Evolutionary conservation across 2,797 vertebrate species (phyloP).

Genomic region (Centroberyx gerrardi): DNA sequence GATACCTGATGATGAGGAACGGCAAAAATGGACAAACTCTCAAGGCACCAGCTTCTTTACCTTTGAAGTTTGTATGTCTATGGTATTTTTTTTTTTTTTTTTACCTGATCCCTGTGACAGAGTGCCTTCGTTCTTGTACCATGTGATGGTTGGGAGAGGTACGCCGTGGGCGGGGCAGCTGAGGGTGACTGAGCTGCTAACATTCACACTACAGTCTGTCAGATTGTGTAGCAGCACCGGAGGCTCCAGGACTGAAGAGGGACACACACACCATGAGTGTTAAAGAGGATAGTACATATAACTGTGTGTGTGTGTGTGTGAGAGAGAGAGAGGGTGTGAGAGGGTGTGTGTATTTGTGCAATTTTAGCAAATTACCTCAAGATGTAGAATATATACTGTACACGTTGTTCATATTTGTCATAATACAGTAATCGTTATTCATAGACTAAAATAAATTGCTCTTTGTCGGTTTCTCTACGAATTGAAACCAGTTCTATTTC

Average conservation of each 20-base stretch:
- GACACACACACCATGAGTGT: conserved; percentile 22
- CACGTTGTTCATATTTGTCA: neutral
- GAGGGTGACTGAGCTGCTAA: conserved; percentile 90
- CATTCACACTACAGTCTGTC: conserved; percentile 88
- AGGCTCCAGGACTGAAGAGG: conserved; percentile 88
- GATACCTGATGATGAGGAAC: conserved; percentile 85
- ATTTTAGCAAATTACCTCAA: too few relatives aligned
- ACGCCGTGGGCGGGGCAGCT: conserved; percentile 88
- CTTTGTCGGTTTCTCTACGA: conserved; percentile 3
- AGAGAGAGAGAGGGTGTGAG: neutral
- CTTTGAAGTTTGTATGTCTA: neutral
- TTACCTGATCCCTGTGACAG: conserved; percentile 92
- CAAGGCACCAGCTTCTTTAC: too few relatives aligned
- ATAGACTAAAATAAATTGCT: conserved; percentile 22
- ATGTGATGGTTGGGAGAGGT: conserved; percentile 90
- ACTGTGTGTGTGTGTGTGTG: conserved; percentile 4
- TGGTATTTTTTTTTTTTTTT: conserved; percentile 12
- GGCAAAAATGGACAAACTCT: neutral
- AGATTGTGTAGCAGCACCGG: conserved; percentile 89
- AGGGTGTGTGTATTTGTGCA: neutral
- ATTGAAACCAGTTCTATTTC: conserved; percentile 58
- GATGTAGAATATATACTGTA: too few relatives aligned
- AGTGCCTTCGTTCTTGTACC: conserved; percentile 92
- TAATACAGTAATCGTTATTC: conserved; percentile 38
- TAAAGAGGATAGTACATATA: neutral